These are phyloP conservation scores for Cyphomyrmex costatus DNA, from an alignment of 1,140 invertebrate genomes.

Conservation along the genomic window DNA sequence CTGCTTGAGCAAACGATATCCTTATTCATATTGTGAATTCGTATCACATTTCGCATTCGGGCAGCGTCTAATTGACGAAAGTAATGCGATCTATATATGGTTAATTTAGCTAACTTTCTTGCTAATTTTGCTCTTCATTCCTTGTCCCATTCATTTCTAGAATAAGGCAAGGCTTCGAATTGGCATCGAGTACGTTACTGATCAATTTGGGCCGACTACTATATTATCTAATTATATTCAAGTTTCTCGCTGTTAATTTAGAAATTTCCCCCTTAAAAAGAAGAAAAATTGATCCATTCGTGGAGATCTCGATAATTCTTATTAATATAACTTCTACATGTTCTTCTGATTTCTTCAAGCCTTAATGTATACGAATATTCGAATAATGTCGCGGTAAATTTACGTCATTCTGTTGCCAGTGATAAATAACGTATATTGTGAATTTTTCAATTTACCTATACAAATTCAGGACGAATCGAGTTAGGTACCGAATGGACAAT, in stretches of 20 bases:
- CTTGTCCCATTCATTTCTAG: background rate
- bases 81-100: conserved; percentile 2
- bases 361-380: conserved; percentile 17
- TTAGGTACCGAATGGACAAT: conserved; percentile 23
- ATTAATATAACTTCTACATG: too few relatives aligned
- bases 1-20: conserved; percentile 47
- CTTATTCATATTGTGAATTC: background rate
- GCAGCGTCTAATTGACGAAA: background rate
- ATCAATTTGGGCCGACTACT: background rate
- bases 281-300: background rate
- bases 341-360: conserved; percentile 45
- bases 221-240: conserved; percentile 7
- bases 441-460: conserved; percentile 23
- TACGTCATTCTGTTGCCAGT: background rate
- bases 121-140: conserved; percentile 29
- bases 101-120: conserved; percentile 65
- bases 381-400: background rate
- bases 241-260: background rate
- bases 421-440: background rate
- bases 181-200: conserved; percentile 1
- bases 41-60: conserved; percentile 58
- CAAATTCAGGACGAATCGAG: background rate
- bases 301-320: conserved; percentile 41
- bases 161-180: conserved; percentile 23
- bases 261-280: conserved; percentile 19